Evolutionary conservation across 2,888 invertebrate genomes (phyloP), one percentile per base, ranked within the genome.

Genomic region (Polymixis flavicincta): DNA sequence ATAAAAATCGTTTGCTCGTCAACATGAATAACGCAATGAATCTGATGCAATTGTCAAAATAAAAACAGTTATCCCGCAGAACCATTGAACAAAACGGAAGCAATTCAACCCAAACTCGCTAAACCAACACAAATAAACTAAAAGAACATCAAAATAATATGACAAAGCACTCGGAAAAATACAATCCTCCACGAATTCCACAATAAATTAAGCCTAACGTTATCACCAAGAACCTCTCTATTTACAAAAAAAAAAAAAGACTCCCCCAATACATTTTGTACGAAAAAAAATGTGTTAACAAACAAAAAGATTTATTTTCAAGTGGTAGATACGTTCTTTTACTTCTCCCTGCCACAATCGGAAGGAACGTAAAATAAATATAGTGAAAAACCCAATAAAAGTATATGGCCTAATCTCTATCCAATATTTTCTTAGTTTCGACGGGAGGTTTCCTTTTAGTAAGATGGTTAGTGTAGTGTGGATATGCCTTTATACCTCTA

Each of bases 371-470:
- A 92, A 95, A 94, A 95, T 95, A 95, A 96, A 96, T 96, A 96
- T 93, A 94, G 95, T 94, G 94, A 93, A 93, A 92, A 94, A 94
- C 93, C 92, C 95, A 95, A 96, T 95, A 96, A 95, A 96, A 95
- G 93, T 96, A 93, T 95, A 96, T 95, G 93, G 95, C 95, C 95
- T 96, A 96, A 96, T 96, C 96, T 95, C 95, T 95, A 94, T 92
- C 94, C 95, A 95, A 96, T 96, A 96, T 96, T 96, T 96, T 95
- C 95, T 95, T 95, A 95, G 92, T 94, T 95, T 92, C 95, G 93
- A 93, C 93, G 93, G 90, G 92, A 92, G 91, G 93, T 95, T 96
- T 95, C 95, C 95, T 94, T 93, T 92, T 90, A 90, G 87, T 85
- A 70, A 50, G 66, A 64, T 57, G 81, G 52, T 64, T 80, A 85